These are phyloP conservation scores for Eleutherodactylus coqui DNA, from an alignment of 2,797 vertebrate genomes.

Conservation along the genomic window DNA sequence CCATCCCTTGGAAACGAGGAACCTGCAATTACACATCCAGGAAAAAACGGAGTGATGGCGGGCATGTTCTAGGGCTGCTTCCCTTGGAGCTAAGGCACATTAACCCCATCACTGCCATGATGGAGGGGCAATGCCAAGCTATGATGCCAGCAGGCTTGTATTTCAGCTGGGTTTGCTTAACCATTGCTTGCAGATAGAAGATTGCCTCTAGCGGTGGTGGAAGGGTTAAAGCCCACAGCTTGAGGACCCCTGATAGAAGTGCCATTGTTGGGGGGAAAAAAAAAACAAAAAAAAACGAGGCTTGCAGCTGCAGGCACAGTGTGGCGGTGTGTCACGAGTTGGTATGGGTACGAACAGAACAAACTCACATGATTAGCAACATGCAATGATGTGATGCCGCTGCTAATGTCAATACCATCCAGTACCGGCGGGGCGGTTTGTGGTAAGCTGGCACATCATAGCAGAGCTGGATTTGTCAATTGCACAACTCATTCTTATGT, in stretches of 20 bases:
- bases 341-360: conserved; percentile 31
- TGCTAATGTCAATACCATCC: conserved; percentile 18
- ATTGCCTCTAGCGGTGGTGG: neutral
- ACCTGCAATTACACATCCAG: conserved; percentile 60
- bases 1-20: conserved; percentile 54
- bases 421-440: conserved; percentile 9
- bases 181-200: neutral
- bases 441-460: neutral
- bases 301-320: conserved; percentile 52
- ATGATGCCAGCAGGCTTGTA: neutral
- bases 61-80: conserved; percentile 36
- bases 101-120: conserved; percentile 1
- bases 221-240: conserved; percentile 16
- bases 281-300: no score
- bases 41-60: conserved; percentile 45
- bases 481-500: neutral
- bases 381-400: conserved; percentile 25
- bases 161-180: neutral
- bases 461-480: neutral
- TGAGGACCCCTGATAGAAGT: conserved; percentile 40
- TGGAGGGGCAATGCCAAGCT: neutral
- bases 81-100: conserved; percentile 18
- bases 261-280: conserved; percentile 40
- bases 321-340: conserved; percentile 53
- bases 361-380: conserved; percentile 33